Base-by-base conservation (phyloP, 1,140 invertebrate genomes). In the Triops cancriformis region DNA sequence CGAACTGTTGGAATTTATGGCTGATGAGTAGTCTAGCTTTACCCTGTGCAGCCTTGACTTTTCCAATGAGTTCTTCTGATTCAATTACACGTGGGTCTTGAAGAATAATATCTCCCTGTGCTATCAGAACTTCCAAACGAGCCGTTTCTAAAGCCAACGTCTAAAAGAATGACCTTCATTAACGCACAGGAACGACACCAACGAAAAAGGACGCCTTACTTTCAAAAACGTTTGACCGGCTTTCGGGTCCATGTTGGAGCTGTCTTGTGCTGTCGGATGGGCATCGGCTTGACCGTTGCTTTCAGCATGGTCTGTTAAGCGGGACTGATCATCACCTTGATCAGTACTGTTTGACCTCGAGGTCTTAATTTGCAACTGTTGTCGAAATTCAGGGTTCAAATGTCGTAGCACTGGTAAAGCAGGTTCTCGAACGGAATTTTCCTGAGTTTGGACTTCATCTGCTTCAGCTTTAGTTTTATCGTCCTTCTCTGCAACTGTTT, bases 1-100 rank as follows among this genome's bases (percentile, higher is more conserved):
- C 89, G 85, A 98, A 98, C 84, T 98, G 96, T 84, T 95, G 91
- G 89, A 97, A 95, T 84, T 98, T 98, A 85, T 98, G 93, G 18
- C 90, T 90, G 12, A 94, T 90, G 74, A 98, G 85, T 73, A 98
- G 86, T 79, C 93, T 89, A 9, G 95, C 95, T 86, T 98, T 97
- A 23, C 96, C 96, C 27, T 94, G 90, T 18, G 95, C 94, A 11
- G 95, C 91, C 73, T 94, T 87, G 51, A 98, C 86, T 82, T 93
- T 89, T 0, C 96, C 96, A 79, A 90, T 87, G 1, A 90, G 89
- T 82, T 96, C 93, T 82, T 95, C 93, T 10, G 89, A 88, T 9
- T 93, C 82, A 72, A 81, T 80, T 80, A 85, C 78, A 85, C 86
- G 83, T 83, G 84, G 81, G 75, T 85, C 84, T 79, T 89, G 87